Base-by-base conservation (phyloP, 2,797 vertebrate genomes). In the Naso thynnoides region DNA sequence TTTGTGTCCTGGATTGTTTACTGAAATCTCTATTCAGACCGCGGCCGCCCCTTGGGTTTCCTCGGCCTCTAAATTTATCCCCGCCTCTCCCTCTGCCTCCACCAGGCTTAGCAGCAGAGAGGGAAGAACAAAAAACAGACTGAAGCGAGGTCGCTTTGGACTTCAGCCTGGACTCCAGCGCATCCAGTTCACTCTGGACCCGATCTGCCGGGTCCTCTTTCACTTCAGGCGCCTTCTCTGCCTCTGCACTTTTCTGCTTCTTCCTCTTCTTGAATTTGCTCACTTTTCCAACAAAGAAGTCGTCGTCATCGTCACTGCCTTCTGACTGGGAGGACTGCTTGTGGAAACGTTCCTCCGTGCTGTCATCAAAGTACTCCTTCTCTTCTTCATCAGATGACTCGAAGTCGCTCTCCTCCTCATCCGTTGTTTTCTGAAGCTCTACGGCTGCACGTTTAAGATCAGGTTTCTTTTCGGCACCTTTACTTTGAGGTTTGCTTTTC, bases 251-350 rank as follows among this genome's bases (percentile, higher is more conserved):
- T 38, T 66, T 82, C 48, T 63, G 24, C n/a, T 80, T 84, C 69
- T 93, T 94, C 65, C 93, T 94, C 82, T 95, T 99, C 84, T 96
- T 96, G 54, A 92, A 95, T 88, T 92, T 95, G 82, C 89, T 96
- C 13, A 96, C 95, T 95, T 98, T 99, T 14, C 96, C 97, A 52
- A 99, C 85, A 69, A 99, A 99, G 90, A 99, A 99, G 82, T 97
- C 96, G 19, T 97, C 66, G 0, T 89, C 95, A 1, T 93, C 93
- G 0, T 96, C 96, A 33, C 94, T 95, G 55, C 95, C 94, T 65
- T 97, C 97, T 16, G 97, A 98, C 73, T 93, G 86, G 31, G 97
- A 97, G 0, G 96, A 96, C 74, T 96, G 96, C 67, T 96, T 97
- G 78, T 86, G 94, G 92, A 99, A 99, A 6, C 98, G 96, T 71